Conservation (phyloP, 1,140 invertebrate genomes). For the Odontomachus brunneus region DNA sequence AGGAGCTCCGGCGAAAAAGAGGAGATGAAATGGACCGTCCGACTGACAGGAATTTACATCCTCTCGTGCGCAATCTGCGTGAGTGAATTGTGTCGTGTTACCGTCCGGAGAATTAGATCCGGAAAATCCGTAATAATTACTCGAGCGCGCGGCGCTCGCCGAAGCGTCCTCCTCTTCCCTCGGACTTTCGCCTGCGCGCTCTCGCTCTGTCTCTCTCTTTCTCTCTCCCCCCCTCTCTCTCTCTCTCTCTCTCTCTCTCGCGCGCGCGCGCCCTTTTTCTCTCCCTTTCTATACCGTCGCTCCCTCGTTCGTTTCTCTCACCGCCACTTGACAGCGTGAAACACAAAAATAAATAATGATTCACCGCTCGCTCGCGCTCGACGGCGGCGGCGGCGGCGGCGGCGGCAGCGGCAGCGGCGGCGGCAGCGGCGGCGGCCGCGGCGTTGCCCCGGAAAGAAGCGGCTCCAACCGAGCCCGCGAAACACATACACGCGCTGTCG, state of each 20-base stretch:
- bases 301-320: constrained; percentile 50
- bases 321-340: constrained; percentile 68
- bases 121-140: constrained; percentile 86
- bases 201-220: constrained; percentile 37
- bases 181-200: constrained; percentile 60
- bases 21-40: constrained; percentile 83
- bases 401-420: no score
- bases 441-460: constrained; percentile 64
- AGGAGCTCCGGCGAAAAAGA: constrained; percentile 74
- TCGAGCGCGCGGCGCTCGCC: constrained; percentile 80
- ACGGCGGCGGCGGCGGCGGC: no score
- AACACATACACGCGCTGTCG: constrained; percentile 52
- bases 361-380: constrained; percentile 48
- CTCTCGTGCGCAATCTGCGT: constrained; percentile 84
- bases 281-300: constrained; percentile 47
- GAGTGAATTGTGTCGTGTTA: constrained; percentile 85
- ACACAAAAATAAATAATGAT: constrained; percentile 80
- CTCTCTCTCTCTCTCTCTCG: no score
- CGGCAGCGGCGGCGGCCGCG: constrained; percentile 28
- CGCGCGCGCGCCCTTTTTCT: constrained; percentile 40
- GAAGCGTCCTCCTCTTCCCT: constrained; percentile 75
- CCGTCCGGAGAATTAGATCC: constrained; percentile 85
- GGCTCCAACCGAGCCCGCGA: constrained; percentile 26
- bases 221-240: constrained; percentile 53
- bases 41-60: constrained; percentile 84